Conservation (phyloP, 2,113 vertebrate species). For the Chloroceryle aenea region DNA sequence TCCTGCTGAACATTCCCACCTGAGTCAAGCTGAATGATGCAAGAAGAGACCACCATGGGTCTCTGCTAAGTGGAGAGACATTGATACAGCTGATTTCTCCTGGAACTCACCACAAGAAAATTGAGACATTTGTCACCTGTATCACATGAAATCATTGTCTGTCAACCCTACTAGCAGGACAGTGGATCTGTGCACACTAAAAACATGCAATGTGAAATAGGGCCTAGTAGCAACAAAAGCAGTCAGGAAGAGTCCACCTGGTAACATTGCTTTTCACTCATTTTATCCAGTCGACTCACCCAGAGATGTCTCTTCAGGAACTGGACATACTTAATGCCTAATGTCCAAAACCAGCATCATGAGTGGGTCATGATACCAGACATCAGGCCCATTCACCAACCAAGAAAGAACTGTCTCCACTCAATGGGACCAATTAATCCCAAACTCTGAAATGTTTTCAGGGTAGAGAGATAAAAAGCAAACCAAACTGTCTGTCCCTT, state of each 20-base stretch:
- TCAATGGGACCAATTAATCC: not conserved
- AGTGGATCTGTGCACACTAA: not conserved
- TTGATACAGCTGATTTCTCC: not conserved
- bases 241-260: not conserved
- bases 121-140: not conserved
- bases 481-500: not conserved
- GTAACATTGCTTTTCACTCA: not conserved
- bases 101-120: not conserved
- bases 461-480: not conserved
- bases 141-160: not conserved
- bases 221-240: not conserved
- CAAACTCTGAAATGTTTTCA: not conserved
- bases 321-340: not conserved
- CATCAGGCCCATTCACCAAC: not conserved
- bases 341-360: not conserved
- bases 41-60: not conserved
- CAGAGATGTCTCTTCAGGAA: not conserved
- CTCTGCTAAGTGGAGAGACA: not conserved
- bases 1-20: accelerated
- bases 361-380: accelerated
- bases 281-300: not conserved
- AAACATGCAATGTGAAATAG: not conserved
- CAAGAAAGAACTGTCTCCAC: not conserved
- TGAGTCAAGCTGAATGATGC: not conserved
- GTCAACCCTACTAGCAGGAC: not conserved